Conservation (phyloP, 1,140 invertebrate species). For the Chelonus insularis region DNA sequence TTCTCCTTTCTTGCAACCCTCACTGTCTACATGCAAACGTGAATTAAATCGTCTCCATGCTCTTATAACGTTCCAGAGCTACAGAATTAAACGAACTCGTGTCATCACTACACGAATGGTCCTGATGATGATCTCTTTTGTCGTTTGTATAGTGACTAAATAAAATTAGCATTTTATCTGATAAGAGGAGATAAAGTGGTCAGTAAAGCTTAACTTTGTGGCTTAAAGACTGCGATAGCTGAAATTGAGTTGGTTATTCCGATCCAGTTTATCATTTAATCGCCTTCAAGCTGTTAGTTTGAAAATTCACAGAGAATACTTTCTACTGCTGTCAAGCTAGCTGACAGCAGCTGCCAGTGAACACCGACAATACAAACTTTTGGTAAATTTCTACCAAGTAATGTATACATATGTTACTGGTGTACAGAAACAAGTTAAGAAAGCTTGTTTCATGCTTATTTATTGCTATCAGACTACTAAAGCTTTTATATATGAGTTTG, state of each 20-base stretch:
- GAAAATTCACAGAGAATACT: not conserved
- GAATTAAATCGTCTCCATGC: conserved; percentile 19
- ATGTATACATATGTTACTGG: not conserved
- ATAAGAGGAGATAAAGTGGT: conserved; percentile 28
- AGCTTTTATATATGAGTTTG: conserved; percentile 2
- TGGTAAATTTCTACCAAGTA: not conserved
- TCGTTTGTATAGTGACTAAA: conserved; percentile 30
- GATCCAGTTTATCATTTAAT: not conserved
- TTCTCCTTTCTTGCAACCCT: not conserved
- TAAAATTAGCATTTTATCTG: conserved; percentile 30
- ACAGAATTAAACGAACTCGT: conserved; percentile 15
- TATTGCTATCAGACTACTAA: not conserved
- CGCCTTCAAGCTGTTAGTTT: no score
- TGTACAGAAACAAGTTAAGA: not conserved
- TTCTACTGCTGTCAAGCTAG: not conserved
- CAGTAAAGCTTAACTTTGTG: conserved; percentile 19
- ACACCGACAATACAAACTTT: not conserved
- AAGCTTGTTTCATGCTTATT: conserved; percentile 6
- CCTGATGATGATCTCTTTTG: conserved; percentile 7
- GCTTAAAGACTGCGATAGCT: conserved; percentile 17
- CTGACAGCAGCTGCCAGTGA: not conserved
- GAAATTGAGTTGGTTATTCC: not conserved
- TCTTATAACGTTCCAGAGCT: not conserved
- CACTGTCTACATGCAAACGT: conserved; percentile 4
- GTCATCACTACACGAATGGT: not conserved